These are phyloP conservation scores for Neogale vison DNA, from an alignment of 2,113 vertebrate species.

Conservation along the genomic window DNA sequence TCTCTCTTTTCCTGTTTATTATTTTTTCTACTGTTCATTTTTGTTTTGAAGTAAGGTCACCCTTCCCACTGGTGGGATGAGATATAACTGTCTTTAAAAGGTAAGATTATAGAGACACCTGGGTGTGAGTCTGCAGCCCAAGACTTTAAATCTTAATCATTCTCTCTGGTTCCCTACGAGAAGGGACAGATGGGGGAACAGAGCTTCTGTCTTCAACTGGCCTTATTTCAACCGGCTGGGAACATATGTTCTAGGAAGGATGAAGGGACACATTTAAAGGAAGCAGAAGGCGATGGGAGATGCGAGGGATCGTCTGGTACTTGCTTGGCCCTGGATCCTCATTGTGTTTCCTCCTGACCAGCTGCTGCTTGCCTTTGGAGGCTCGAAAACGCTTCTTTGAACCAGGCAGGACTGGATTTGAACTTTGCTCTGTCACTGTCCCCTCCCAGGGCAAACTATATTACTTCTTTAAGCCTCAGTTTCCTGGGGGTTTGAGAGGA, in stretches of 20 bases:
- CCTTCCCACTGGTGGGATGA: background rate
- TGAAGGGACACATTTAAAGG: background rate
- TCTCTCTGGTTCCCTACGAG: background rate
- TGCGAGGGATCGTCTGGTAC: background rate
- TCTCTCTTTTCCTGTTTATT: background rate
- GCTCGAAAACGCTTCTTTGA: background rate
- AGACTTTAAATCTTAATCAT: constrained; percentile 15
- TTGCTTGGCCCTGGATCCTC: background rate
- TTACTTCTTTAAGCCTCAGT: background rate
- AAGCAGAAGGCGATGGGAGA: background rate
- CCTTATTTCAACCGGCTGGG: constrained; percentile 26
- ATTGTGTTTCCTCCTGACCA: background rate
- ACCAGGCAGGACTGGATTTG: background rate
- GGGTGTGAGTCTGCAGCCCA: background rate
- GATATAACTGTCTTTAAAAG: constrained; percentile 27
- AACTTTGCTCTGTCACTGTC: background rate
- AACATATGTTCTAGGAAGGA: constrained; percentile 53
- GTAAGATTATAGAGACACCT: constrained; percentile 29
- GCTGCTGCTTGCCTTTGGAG: background rate
- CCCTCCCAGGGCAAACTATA: background rate
- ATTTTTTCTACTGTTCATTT: background rate
- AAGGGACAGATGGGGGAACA: constrained; percentile 13
- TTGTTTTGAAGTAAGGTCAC: background rate
- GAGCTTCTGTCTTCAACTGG: constrained; percentile 28
- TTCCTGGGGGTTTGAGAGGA: background rate